Conservation (phyloP, 2,113 vertebrate species). For the Variabilichromis moorii region DNA sequence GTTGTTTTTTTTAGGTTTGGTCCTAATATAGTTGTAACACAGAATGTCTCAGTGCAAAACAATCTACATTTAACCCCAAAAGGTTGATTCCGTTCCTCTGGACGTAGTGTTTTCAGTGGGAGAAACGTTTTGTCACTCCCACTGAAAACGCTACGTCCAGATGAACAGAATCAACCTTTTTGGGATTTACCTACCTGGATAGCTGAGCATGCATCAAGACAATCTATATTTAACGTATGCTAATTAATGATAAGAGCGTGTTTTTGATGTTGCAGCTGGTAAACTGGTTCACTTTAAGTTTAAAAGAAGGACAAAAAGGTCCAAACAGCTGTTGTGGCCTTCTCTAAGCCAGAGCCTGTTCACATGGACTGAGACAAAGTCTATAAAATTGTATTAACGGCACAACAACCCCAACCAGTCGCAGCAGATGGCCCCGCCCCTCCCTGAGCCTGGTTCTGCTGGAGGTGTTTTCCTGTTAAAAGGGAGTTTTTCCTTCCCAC, state of each 20-base stretch:
- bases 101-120: neutral
- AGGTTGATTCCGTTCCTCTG: neutral
- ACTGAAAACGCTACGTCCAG: neutral
- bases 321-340: neutral
- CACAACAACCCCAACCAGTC: neutral
- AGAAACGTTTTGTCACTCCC: neutral
- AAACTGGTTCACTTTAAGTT: neutral
- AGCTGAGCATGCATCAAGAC: neutral
- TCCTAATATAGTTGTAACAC: neutral
- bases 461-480: neutral
- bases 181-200: neutral
- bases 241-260: neutral
- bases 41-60: neutral
- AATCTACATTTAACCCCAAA: neutral
- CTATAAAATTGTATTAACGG: neutral
- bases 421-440: neutral
- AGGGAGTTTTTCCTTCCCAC: neutral
- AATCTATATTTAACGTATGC: neutral
- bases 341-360: neutral
- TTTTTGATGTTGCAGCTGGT: neutral
- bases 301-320: neutral
- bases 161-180: neutral
- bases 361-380: neutral
- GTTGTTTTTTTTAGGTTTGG: neutral
- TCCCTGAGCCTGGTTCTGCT: neutral